Evolutionary conservation across 2,888 invertebrate genomes (phyloP).

Genomic region (Pardosa pseudoannulata): DNA sequence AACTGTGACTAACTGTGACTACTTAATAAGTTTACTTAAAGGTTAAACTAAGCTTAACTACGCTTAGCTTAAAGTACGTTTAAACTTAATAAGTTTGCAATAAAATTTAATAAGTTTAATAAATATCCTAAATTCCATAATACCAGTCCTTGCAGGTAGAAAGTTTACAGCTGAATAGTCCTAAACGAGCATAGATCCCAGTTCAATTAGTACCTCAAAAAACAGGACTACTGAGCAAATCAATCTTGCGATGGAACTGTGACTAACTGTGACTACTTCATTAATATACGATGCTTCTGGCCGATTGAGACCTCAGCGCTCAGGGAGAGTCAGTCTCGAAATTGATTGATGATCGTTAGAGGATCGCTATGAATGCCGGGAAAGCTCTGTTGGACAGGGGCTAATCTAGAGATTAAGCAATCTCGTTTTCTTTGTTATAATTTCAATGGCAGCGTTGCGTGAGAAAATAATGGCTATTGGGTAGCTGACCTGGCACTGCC

Average conservation of each 20-base stretch:
- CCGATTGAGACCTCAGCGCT: slow-evolving; percentile 17
- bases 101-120: no score
- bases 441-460: neutral
- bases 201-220: neutral
- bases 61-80: no score
- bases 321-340: neutral
- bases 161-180: no score
- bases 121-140: no score
- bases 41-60: no score
- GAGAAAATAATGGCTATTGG: neutral
- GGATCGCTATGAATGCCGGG: slow-evolving; percentile 1
- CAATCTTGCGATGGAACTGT: neutral
- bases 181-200: neutral
- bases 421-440: neutral
- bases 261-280: neutral
- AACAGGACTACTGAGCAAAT: neutral
- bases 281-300: slow-evolving; percentile 4
- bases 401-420: slow-evolving; percentile 12
- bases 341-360: neutral
- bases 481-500: neutral
- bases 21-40: slow-evolving; percentile 5
- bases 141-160: no score
- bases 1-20: neutral
- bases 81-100: no score
- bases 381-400: neutral